Conservation (phyloP, 2,797 vertebrate genomes). For the Bovichtus diacanthus region DNA sequence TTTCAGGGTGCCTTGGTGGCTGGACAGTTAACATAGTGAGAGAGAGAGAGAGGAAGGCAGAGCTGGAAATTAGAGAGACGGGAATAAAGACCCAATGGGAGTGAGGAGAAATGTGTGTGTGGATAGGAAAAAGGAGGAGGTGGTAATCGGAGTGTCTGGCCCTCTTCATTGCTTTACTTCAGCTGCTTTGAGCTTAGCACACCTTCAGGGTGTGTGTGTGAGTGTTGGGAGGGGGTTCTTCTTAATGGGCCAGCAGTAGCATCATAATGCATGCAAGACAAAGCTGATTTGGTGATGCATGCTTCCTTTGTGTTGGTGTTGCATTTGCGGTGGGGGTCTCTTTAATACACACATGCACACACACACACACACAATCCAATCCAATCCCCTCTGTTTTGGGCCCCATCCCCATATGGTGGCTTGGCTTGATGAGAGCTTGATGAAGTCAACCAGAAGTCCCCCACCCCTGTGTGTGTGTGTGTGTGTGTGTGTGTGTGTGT, state of each 20-base stretch:
- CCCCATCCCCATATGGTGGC: slow-evolving; percentile 85
- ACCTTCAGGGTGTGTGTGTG: slow-evolving; percentile 73
- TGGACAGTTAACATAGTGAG: slow-evolving; percentile 39
- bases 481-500: not conserved
- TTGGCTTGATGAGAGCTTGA: slow-evolving; percentile 85
- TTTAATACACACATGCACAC: slow-evolving; percentile 41
- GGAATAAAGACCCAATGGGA: slow-evolving; percentile 33
- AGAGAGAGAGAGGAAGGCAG: not conserved
- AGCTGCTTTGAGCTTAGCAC: slow-evolving; percentile 72
- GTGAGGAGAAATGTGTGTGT: slow-evolving; percentile 10
- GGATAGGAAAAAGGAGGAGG: slow-evolving; percentile 28
- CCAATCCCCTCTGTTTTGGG: slow-evolving; percentile 81
- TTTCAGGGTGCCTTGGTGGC: slow-evolving; percentile 40
- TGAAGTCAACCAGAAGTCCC: slow-evolving; percentile 82
- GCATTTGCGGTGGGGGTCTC: slow-evolving; percentile 52
- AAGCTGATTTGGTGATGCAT: slow-evolving; percentile 82
- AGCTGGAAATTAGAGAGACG: slow-evolving; percentile 14
- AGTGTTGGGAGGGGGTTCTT: slow-evolving; percentile 30
- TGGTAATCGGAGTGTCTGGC: slow-evolving; percentile 65
- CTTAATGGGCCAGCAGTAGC: slow-evolving; percentile 76
- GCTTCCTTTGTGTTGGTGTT: slow-evolving; percentile 79
- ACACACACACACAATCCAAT: slow-evolving; percentile 48
- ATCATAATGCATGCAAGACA: slow-evolving; percentile 81
- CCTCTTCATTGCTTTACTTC: slow-evolving; percentile 64
- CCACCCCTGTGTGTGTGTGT: slow-evolving; percentile 12